Conservation (phyloP, 2,888 invertebrate genomes). For the Rapana venosa region DNA sequence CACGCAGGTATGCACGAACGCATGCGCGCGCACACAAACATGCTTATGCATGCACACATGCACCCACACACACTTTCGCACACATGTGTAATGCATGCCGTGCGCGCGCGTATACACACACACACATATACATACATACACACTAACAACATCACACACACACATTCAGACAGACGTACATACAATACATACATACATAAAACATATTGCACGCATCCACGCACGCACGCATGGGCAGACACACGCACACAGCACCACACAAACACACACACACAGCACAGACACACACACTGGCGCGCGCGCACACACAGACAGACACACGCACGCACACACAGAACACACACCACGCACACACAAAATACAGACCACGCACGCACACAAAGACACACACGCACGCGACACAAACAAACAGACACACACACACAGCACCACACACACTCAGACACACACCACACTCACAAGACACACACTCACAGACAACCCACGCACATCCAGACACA, state of each 20-base stretch:
- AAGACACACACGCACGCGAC: neutral
- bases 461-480: neutral
- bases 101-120: neutral
- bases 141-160: neutral
- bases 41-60: neutral
- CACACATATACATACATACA: slow-evolving; percentile 8
- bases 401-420: slow-evolving; percentile 14
- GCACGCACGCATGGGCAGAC: neutral
- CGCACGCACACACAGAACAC: neutral
- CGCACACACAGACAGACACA: neutral
- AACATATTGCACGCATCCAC: neutral
- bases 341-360: neutral
- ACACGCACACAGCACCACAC: neutral
- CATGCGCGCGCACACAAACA: neutral
- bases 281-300: too few species aligned
- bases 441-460: neutral
- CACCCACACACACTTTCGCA: neutral
- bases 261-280: too few species aligned
- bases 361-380: neutral
- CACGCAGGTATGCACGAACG: neutral
- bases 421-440: neutral
- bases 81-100: too few species aligned
- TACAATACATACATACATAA: too few species aligned
- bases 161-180: neutral
- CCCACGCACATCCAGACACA: neutral